Base-by-base conservation (phyloP, 2,797 vertebrate species). In the Netta rufina region DNA sequence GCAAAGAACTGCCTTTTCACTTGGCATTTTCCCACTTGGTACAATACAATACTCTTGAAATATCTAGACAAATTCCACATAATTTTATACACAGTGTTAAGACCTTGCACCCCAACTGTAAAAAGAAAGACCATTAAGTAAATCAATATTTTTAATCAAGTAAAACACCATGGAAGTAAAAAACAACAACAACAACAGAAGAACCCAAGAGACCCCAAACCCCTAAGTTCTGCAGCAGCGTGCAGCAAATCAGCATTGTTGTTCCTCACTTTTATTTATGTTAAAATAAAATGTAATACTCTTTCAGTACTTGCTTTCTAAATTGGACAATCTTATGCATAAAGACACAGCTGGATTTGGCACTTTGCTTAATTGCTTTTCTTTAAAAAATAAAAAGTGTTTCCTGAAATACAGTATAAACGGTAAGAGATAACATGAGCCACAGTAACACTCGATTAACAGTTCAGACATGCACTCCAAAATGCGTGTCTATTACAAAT, bases 341-440 rank as follows among this genome's bases (percentile, higher is more conserved):
- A 89, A 93, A 95, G 92, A 94, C 78, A 94, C 92, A 85, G 91
- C 87, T 96, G 89, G 84, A 95, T 97, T 97, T 97, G 97, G 97
- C 97, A 97, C 97, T 97, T 97, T 17, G 92, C 83, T 95, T 85
- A 51, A 76, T 18, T 92, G 75, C 41, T 92, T 95, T 94, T 77
- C 80, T 89, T 70, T 93, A 65, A 90, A 89, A 53, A 84, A 84
- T 51, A 93, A 4, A 39, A 93, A 86, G 94, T 62, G 88, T 49
- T 67, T 95, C 84, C 92, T 86, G 92, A 85, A 87, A 81, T 85
- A 93, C 66, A 85, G 65, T 85, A 86, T 90, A 91, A 66, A 74
- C 10, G 38, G 77, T 86, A 91, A 73, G 85, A 60, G 74, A 70
- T 47, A 93, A 94, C 24, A 36, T 38, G 41, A 95, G 64, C 70